Conservation (phyloP, 2,113 vertebrate species). For the Rhinolophus ferrumequinum region DNA sequence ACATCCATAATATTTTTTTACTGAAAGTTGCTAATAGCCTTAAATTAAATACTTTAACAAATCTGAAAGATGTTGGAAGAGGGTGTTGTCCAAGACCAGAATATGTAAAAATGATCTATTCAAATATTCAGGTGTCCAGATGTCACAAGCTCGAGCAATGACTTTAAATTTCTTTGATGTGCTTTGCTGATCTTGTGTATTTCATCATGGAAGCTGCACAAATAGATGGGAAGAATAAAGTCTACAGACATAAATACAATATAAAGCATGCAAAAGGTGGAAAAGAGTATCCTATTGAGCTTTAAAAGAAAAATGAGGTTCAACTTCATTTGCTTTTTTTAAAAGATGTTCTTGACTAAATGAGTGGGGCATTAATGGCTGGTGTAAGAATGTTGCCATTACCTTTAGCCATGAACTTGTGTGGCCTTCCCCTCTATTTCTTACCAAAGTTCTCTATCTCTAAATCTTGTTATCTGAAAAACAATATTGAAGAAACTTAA, state of each 20-base stretch:
- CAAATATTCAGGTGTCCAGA: not conserved
- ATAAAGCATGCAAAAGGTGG: not conserved
- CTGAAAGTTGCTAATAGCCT: constrained; percentile 36
- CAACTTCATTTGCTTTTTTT: not conserved
- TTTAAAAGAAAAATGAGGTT: not conserved
- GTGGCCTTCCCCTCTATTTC: not conserved
- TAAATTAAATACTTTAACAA: constrained; percentile 37
- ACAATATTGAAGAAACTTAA: not conserved
- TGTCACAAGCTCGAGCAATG: not conserved
- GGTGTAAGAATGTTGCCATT: not conserved
- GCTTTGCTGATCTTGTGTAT: not conserved
- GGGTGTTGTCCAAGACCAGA: not conserved
- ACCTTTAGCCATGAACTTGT: not conserved
- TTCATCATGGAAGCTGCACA: not conserved
- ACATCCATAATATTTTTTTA: not conserved
- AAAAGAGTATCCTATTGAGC: not conserved
- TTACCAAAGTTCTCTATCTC: not conserved
- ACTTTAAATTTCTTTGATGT: not conserved
- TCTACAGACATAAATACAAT: not conserved
- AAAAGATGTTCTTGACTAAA: not conserved
- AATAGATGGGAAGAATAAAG: not conserved
- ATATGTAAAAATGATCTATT: not conserved
- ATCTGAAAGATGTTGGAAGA: not conserved
- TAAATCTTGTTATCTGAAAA: not conserved
- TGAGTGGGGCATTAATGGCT: not conserved